phyloP scores from a whole-genome alignment of 2,888 invertebrate genomes.

The Euplexia lucipara region DNA sequence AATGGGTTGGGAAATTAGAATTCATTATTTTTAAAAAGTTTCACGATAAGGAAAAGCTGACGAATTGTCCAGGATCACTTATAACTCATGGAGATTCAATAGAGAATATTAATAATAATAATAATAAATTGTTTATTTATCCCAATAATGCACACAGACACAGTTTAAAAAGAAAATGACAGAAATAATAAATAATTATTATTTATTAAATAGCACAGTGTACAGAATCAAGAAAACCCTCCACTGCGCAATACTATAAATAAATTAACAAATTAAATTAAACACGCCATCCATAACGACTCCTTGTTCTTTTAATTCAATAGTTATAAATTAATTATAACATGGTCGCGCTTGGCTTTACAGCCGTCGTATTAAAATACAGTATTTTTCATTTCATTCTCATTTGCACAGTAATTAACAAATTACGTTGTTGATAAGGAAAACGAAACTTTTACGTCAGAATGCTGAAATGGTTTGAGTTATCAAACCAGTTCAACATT shows the following conservation, averaged over 20 bases:
- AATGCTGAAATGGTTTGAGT: background rate
- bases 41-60: too few relatives aligned
- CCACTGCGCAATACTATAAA: conserved; percentile 11
- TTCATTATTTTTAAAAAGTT: too few relatives aligned
- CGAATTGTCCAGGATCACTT: too few relatives aligned
- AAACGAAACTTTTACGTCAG: background rate
- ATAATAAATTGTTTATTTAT: too few relatives aligned
- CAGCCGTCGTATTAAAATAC: conserved; percentile 26
- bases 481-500: background rate
- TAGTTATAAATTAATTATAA: conserved; percentile 46
- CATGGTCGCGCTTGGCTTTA: conserved; percentile 21
- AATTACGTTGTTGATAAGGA: conserved; percentile 27
- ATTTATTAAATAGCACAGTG: too few relatives aligned
- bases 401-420: conserved; percentile 42
- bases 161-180: too few relatives aligned
- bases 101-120: too few relatives aligned
- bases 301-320: conserved; percentile 40
- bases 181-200: too few relatives aligned
- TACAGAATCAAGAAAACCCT: conserved; percentile 10
- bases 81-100: too few relatives aligned
- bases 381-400: conserved; percentile 37
- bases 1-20: too few relatives aligned
- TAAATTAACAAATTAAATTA: conserved; percentile 21
- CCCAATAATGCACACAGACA: too few relatives aligned
- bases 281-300: conserved; percentile 29